Evolutionary conservation across 2,888 invertebrate species (phyloP).

Genomic region (Leucophora obtusa): DNA sequence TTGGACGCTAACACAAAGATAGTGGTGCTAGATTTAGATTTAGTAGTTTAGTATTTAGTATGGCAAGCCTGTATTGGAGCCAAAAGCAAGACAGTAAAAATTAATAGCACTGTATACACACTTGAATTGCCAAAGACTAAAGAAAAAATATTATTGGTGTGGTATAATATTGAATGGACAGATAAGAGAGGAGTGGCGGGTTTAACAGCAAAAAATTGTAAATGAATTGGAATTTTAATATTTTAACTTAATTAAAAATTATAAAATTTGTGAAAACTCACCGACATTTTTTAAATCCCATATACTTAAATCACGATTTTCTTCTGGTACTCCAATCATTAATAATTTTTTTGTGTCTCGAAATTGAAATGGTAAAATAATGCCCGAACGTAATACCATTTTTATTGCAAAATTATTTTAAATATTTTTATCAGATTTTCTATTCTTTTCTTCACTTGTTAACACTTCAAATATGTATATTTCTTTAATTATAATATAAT

Average conservation of each 20-base stretch:
- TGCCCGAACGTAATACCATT: constrained; percentile 75
- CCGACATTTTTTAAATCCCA: constrained; percentile 76
- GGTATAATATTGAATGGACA: background rate
- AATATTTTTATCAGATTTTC: background rate
- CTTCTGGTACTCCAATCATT: constrained; percentile 73
- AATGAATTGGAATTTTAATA: constrained; percentile 4
- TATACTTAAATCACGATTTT: constrained; percentile 73
- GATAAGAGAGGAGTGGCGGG: constrained; percentile 3
- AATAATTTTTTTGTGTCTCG: constrained; percentile 75
- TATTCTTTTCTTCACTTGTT: background rate
- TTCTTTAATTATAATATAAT: background rate
- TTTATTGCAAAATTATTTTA: constrained; percentile 58
- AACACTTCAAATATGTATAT: background rate
- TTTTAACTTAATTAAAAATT: constrained; percentile 1
- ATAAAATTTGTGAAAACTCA: constrained; percentile 65
- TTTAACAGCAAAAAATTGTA: constrained; percentile 13
- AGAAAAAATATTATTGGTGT: constrained; percentile 28
- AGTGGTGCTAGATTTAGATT: no score
- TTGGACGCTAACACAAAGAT: no score
- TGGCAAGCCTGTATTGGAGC: no score
- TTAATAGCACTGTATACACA: constrained; percentile 62
- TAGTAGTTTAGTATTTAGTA: no score
- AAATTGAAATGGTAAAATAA: constrained; percentile 76
- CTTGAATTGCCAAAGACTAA: constrained; percentile 55
- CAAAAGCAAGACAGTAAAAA: constrained; percentile 52